phyloP scores from a whole-genome alignment of 2,888 invertebrate species.

The Agrotis clavis region DNA sequence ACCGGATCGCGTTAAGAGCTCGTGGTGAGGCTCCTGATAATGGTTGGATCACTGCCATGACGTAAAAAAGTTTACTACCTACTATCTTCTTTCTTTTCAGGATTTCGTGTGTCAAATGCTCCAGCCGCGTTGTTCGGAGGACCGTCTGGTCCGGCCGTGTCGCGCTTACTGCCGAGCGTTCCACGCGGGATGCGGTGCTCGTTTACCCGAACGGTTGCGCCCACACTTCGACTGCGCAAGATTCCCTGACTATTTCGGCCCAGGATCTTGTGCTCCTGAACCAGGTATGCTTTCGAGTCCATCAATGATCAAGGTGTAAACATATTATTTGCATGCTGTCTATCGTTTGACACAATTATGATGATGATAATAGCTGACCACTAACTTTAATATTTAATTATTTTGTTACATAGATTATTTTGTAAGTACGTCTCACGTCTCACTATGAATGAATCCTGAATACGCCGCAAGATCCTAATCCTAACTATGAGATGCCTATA shows the following conservation, averaged over 20 bases:
- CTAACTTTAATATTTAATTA: no score
- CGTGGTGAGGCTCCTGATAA: no score
- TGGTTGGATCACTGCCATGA: no score
- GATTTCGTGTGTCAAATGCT: slow-evolving; percentile 97
- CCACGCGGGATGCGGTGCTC: slow-evolving; percentile 95
- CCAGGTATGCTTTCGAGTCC: slow-evolving; percentile 90
- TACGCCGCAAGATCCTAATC: background rate
- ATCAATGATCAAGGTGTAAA: no score
- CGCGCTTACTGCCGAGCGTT: slow-evolving; percentile 96
- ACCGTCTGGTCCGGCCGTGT: slow-evolving; percentile 93
- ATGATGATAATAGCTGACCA: no score
- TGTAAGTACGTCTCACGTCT: background rate
- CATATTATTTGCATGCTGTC: no score
- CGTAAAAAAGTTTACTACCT: background rate
- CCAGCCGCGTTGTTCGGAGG: slow-evolving; percentile 94
- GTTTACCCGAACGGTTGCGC: slow-evolving; percentile 93
- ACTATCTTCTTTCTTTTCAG: slow-evolving; percentile 65
- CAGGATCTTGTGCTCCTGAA: slow-evolving; percentile 94
- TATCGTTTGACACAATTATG: no score
- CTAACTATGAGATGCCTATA: background rate
- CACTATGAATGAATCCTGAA: background rate
- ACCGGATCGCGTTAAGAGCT: no score
- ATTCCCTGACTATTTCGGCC: slow-evolving; percentile 95
- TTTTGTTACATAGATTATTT: background rate
- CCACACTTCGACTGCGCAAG: slow-evolving; percentile 94